Base-by-base conservation (phyloP, 1,140 invertebrate species). In the Leptoteleia sp. region DNA sequence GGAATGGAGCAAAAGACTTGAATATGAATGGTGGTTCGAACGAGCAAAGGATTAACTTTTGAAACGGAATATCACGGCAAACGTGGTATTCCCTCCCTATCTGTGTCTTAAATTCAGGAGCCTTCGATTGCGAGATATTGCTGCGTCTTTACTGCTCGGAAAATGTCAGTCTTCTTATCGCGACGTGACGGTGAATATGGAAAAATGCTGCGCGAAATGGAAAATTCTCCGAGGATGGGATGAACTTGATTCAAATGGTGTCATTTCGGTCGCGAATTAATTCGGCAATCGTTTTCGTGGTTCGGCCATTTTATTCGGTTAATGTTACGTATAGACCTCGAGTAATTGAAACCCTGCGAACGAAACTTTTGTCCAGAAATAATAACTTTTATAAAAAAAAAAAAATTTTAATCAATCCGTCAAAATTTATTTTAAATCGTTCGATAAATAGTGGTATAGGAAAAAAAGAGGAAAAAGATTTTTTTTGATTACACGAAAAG, bases 71-170 rank as follows among this genome's bases (percentile, higher is more conserved):
- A 75, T 65, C 43, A 38, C 42, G 52, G 33, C 43, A 48, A 45
- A 64, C 35, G 38, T 55, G 64, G 57, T 42, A 65, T 71, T 64
- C 48, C 52, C 35, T 11, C 37, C 37, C 59, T 65, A 33, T 52
- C 59, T 67, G 43, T 65, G 65, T 59, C 59, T 78, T 78, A 72
- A 71, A 72, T 67, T 78, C 67, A 67, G 45, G 11, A 67, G 52
- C 38, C 43, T 65, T 72, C 76, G 45, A 72, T 78, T 71, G 61
- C 57, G 54, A 72, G 67, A 67, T 72, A 78, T 78, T 72, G 59
- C 59, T n/a, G n/a, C 67, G 55, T 78, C 72, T 67, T 54, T 64
- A 43, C 5, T 25, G 61, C 43, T 67, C 50, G 37, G 35, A 52
- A 65, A 71, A 72, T 54, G 52, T 67, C 65, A 65, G 27, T 65